Conservation (phyloP, 2,888 invertebrate species). For the Drosophila cracens region DNA sequence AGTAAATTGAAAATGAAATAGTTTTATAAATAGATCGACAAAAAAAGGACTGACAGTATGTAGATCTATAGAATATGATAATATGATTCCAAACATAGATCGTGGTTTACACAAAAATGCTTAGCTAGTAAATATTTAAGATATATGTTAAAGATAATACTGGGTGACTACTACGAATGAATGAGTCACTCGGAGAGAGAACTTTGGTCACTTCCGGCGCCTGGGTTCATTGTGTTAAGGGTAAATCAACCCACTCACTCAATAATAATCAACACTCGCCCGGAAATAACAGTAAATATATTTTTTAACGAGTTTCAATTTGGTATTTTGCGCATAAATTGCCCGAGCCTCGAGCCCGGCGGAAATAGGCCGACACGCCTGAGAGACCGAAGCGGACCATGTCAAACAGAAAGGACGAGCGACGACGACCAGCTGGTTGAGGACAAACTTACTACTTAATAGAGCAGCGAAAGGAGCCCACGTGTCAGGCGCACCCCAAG, state of each 20-base stretch:
- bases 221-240: slow-evolving; percentile 4
- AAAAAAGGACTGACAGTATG: not conserved
- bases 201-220: slow-evolving; percentile 34
- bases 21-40: slow-evolving; percentile 1
- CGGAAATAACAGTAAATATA: slow-evolving; percentile 64
- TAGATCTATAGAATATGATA: not conserved
- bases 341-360: slow-evolving; percentile 39
- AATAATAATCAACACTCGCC: slow-evolving; percentile 45
- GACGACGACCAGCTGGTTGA: slow-evolving; percentile 8
- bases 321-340: slow-evolving; percentile 62
- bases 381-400: slow-evolving; percentile 62
- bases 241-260: slow-evolving; percentile 45
- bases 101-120: not conserved
- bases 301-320: slow-evolving; percentile 63
- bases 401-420: slow-evolving; percentile 10
- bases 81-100: not conserved
- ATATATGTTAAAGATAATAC: not conserved
- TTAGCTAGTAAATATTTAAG: not conserved
- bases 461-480: slow-evolving; percentile 38
- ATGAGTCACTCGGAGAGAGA: slow-evolving; percentile 20
- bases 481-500: slow-evolving; percentile 70
- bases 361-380: slow-evolving; percentile 82
- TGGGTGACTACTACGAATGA: not conserved
- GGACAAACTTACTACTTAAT: slow-evolving; percentile 21
- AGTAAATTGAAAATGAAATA: slow-evolving; percentile 4